These are phyloP conservation scores for Glaucopsyche alexis DNA, from an alignment of 2,888 invertebrate species.

Conservation along the genomic window DNA sequence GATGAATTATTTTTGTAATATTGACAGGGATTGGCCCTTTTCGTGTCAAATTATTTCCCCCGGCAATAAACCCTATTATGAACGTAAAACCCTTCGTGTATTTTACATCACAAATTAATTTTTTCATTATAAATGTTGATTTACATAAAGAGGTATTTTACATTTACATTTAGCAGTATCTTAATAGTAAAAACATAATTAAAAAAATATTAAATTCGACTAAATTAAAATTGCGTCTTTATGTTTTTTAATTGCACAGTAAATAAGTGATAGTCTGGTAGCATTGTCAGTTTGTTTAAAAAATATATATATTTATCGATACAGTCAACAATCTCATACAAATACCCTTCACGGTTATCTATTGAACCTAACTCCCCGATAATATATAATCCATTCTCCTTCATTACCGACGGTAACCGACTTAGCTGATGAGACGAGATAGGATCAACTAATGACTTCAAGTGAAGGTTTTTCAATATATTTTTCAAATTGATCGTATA, in stretches of 20 bases:
- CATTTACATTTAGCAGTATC: neutral
- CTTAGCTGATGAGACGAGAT: constrained; percentile 19
- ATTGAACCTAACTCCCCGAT: constrained; percentile 3
- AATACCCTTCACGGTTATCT: neutral
- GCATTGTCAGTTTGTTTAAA: too few species aligned
- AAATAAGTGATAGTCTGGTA: neutral
- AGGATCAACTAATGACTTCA: constrained; percentile 5
- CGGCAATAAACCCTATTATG: neutral
- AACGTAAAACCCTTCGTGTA: constrained; percentile 9
- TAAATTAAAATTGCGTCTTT: neutral
- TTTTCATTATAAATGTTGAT: constrained; percentile 5
- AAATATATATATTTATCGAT: neutral
- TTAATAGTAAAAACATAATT: too few species aligned
- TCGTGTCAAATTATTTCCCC: constrained; percentile 11
- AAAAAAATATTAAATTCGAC: too few species aligned
- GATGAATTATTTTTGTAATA: constrained; percentile 20
- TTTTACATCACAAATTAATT: neutral
- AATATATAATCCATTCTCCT: constrained; percentile 7
- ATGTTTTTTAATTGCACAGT: neutral
- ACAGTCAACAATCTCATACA: neutral
- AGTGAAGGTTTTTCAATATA: neutral
- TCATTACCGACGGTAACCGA: neutral
- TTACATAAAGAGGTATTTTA: neutral
- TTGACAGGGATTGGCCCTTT: constrained; percentile 17
- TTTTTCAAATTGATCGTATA: neutral